Percentiles rank a stretch among this genome's conserved stretches.
Evolutionary conservation across 1,140 invertebrate genomes (phyloP).

Genomic region (Drosophila neocordata): DNA sequence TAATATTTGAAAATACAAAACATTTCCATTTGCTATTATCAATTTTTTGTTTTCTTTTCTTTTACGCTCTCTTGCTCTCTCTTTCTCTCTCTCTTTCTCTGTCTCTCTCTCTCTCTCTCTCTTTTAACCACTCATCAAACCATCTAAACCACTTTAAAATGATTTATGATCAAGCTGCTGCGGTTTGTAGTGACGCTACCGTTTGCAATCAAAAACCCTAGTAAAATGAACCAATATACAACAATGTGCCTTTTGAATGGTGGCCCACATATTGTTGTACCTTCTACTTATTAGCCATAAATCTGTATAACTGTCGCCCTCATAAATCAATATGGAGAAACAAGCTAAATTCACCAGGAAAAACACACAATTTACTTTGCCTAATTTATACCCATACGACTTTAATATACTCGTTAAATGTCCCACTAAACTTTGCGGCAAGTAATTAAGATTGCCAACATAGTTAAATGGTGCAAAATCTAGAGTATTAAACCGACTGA

Average conservation of each 20-base stretch:
- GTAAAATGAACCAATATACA: not conserved
- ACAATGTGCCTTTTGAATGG: not conserved
- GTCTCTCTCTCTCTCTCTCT: not conserved
- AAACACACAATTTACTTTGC: too few relatives aligned
- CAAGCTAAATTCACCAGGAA: slow-evolving; percentile 19
- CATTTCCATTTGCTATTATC: slow-evolving; percentile 5
- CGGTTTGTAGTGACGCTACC: not conserved
- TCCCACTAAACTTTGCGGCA: slow-evolving; percentile 1
- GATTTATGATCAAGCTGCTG: slow-evolving; percentile 7
- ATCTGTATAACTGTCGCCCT: slow-evolving; percentile 45
- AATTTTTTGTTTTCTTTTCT: not conserved
- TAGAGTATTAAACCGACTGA: not conserved
- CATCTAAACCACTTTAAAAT: slow-evolving; percentile 7
- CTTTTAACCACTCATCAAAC: not conserved
- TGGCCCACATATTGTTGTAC: not conserved
- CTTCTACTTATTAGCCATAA: slow-evolving; percentile 47
- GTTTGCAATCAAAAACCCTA: not conserved
- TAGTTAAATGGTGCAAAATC: not conserved
- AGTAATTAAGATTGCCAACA: not conserved
- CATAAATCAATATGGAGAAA: slow-evolving; percentile 55
- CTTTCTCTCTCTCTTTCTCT: not conserved
- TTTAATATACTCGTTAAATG: slow-evolving; percentile 9
- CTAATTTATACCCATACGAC: not conserved
- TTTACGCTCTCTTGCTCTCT: not conserved
- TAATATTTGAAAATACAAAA: not conserved